Evolutionary conservation across 2,888 invertebrate species (phyloP), one percentile per base, ranked within the genome.

Genomic region (Sesamia inferens): DNA sequence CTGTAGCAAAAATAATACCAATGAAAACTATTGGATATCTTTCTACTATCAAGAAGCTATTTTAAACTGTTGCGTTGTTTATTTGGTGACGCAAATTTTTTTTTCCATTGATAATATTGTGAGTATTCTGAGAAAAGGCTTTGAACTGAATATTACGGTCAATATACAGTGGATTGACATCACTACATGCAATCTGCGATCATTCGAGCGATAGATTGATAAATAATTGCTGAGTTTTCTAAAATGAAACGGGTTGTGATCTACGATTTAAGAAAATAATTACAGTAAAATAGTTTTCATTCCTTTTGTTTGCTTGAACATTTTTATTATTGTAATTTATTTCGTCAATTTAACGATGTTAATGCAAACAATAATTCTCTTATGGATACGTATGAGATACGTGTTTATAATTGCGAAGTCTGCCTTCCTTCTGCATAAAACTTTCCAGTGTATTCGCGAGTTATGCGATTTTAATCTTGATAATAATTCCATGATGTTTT

Each of bases 401-500:
- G 79, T 79, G 82, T 84, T 81, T 78, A 79, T 78, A 77, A 78
- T 79, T 68, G 87, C 82, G 90, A 90, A 91, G 91, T 88, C 87
- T 73, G 83, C 89, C 91, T 92, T 90, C 88, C 82, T 89, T 85
- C 76, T 79, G 71, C 82, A 85, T 83, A 89, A 68, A 78, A 85
- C 91, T 91, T 92, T 92, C 90, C 87, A 91, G 74, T 87, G 83
- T 87, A 87, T 74, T 86, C 79, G 72, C 78, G 39, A 85, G 82
- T 79, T n/a, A 86, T 84, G 84, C 81, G 85, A 86, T 82, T 83
- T 84, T 81, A 77, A 80, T 88, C 82, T 84, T 79, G 79, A 85
- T 87, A 78, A 74, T 81, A 66, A 68, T 72, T 61, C 76, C 70
- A 78, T 77, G 61, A 81, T 71, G 54, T 65, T 82, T 67, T 67